phyloP scores from a whole-genome alignment of 2,113 vertebrate genomes.

The Labeo catla region DNA sequence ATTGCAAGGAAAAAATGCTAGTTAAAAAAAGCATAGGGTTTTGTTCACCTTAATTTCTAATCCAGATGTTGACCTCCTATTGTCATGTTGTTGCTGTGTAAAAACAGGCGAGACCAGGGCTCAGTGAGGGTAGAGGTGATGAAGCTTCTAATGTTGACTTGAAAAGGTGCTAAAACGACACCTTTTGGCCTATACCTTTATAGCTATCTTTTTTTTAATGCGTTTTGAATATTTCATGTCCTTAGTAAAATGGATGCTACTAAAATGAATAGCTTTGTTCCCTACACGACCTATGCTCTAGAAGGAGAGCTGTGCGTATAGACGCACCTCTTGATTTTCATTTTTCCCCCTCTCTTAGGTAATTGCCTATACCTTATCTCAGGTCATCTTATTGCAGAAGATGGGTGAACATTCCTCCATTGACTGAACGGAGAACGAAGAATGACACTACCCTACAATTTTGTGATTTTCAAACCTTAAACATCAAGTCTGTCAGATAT shows the following conservation, averaged over 20 bases:
- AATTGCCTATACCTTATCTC: conserved; percentile 43
- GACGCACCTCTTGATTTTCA: not conserved
- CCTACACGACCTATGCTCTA: not conserved
- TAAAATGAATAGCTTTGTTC: not conserved
- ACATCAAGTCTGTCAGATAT: conserved; percentile 6
- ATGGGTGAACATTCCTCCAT: not conserved
- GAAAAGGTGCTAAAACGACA: conserved; percentile 68
- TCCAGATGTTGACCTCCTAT: conserved; percentile 76
- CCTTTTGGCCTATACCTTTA: conserved; percentile 40
- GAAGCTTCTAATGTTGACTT: conserved; percentile 39
- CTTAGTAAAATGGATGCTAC: conserved; percentile 14
- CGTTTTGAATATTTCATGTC: conserved; percentile 31
- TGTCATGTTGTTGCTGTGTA: conserved; percentile 79
- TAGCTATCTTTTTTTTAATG: conserved; percentile 48
- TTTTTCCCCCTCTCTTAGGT: not conserved
- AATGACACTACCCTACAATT: not conserved
- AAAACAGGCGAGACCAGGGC: conserved; percentile 75
- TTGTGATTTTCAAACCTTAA: not conserved
- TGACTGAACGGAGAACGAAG: conserved; percentile 10
- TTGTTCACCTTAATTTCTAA: conserved; percentile 74
- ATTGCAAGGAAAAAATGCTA: conserved; percentile 72
- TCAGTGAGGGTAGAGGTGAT: conserved; percentile 63
- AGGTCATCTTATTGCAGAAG: conserved; percentile 41
- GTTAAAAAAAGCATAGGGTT: conserved; percentile 72
- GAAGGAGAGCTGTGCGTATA: not conserved